A percentile compares a stretch with the other conserved stretches of the same genome.
Evolutionary conservation across 2,113 vertebrate genomes (phyloP).

Genomic region (Perognathus longimembris): DNA sequence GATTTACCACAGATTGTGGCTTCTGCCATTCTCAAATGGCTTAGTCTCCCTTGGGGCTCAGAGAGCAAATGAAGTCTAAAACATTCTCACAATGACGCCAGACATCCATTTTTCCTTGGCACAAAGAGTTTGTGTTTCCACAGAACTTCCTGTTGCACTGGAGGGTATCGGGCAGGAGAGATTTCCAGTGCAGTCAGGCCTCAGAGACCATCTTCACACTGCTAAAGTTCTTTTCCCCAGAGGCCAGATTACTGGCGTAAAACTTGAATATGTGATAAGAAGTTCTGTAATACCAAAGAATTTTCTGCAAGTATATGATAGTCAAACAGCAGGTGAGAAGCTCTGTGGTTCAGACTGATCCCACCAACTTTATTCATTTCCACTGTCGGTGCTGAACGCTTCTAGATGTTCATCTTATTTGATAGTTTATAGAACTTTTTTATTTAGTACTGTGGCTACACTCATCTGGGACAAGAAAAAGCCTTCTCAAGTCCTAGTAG

Average conservation of each 20-base stretch:
- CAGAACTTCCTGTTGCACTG: not conserved
- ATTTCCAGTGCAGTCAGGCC: not conserved
- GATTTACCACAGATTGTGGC: not conserved
- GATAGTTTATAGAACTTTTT: not conserved
- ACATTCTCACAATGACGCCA: not conserved
- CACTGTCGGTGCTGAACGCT: not conserved
- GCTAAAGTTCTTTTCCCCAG: constrained; percentile 6
- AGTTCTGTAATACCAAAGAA: not conserved
- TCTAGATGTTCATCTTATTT: not conserved
- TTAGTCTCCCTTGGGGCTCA: not conserved
- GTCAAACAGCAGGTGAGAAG: not conserved
- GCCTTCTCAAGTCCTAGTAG: not conserved
- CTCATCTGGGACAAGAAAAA: not conserved
- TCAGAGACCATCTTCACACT: not conserved
- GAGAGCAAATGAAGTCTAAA: constrained; percentile 40
- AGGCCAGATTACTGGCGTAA: not conserved
- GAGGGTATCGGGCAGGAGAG: not conserved
- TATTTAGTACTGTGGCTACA: not conserved
- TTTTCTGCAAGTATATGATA: not conserved
- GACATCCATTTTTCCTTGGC: not conserved
- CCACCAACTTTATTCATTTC: not conserved
- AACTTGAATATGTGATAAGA: not conserved
- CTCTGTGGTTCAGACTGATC: not conserved
- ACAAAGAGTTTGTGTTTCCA: constrained; percentile 50
- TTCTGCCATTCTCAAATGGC: constrained; percentile 22